A percentile compares a stretch with the other conserved stretches of the same genome.
These are phyloP conservation scores for Sylvia atricapilla DNA, from an alignment of 2,113 vertebrate genomes.

Conservation along the genomic window DNA sequence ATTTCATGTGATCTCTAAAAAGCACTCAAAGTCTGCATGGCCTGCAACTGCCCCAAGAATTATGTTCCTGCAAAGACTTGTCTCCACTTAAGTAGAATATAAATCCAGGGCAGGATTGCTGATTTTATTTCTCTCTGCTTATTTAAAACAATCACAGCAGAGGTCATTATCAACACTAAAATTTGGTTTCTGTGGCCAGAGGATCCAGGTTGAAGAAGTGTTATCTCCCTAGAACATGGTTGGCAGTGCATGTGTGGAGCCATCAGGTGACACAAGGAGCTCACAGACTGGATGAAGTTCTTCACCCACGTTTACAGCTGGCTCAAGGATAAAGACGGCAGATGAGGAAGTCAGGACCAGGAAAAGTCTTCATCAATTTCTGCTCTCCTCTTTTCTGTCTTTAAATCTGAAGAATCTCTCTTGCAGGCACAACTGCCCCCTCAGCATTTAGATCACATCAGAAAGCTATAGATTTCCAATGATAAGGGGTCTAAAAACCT, in stretches of 20 bases:
- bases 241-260: not conserved
- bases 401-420: not conserved
- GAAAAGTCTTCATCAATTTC: not conserved
- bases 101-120: not conserved
- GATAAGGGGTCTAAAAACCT: not conserved
- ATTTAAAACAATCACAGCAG: not conserved
- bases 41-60: not conserved
- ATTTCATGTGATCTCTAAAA: not conserved
- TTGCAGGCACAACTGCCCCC: accelerated
- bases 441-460: not conserved
- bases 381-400: not conserved
- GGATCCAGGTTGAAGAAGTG: not conserved
- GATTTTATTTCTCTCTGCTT: not conserved
- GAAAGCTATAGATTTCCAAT: not conserved
- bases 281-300: not conserved
- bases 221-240: not conserved
- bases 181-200: not conserved
- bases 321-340: not conserved
- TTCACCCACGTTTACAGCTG: not conserved
- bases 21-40: not conserved
- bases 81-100: not conserved
- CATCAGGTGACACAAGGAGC: not conserved
- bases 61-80: not conserved
- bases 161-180: not conserved
- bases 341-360: not conserved